These are phyloP conservation scores for Aramus guarauna DNA, from an alignment of 2,113 vertebrate species.

Conservation along the genomic window DNA sequence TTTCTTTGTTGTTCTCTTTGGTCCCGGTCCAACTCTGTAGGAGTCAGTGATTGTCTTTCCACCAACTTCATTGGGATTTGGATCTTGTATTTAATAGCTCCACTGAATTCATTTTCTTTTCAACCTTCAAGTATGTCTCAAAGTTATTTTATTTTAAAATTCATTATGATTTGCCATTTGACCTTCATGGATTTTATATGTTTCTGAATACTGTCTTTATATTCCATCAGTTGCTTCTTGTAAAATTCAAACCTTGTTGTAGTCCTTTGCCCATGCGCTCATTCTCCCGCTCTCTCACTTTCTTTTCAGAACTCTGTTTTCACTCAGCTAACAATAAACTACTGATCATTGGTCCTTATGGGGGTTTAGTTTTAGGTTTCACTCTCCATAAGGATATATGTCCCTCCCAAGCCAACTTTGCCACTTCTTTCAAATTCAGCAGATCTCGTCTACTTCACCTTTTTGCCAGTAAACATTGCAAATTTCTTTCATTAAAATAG, in stretches of 20 bases:
- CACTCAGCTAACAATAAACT: constrained; percentile 4
- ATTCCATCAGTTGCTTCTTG: neutral
- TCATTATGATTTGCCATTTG: neutral
- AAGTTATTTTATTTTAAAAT: constrained; percentile 17
- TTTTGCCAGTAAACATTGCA: neutral
- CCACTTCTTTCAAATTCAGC: neutral
- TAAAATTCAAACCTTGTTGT: constrained; percentile 9
- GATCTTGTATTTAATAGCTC: constrained; percentile 20
- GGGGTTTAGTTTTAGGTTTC: constrained; percentile 9
- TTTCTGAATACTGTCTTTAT: neutral
- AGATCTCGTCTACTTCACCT: neutral
- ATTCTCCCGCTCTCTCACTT: neutral
- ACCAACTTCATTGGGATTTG: constrained; percentile 7
- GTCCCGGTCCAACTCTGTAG: neutral
- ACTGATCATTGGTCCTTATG: neutral
- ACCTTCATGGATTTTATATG: neutral
- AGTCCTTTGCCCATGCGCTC: neutral
- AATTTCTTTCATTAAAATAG: neutral
- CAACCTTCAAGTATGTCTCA: neutral
- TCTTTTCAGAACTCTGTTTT: constrained; percentile 11
- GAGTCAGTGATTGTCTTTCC: neutral
- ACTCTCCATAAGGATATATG: neutral
- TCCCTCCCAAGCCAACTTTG: neutral
- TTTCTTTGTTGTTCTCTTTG: constrained; percentile 50
- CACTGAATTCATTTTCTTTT: neutral